Evolutionary conservation across 2,113 vertebrate species (phyloP), one percentile per base, ranked within the genome.

Genomic region (Puntigrus tetrazona): DNA sequence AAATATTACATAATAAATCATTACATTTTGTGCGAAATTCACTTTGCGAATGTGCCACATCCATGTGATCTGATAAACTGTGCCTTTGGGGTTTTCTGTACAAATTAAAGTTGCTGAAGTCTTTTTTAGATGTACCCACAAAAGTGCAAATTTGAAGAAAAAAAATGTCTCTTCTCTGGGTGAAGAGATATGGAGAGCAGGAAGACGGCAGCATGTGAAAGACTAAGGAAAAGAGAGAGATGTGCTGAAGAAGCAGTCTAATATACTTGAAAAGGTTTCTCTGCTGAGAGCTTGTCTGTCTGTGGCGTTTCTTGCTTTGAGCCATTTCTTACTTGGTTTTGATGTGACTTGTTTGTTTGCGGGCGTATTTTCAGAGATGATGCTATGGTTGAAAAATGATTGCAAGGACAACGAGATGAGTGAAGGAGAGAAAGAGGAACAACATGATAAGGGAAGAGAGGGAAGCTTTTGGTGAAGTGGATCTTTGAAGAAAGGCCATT

Each of bases 341-440:
- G 65, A 70, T 70, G 45, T 55, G 59, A 81, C 63, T 16, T 82
- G 65, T 82, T 82, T 82, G 29, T 82, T 70, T 55, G 20, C 63
- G 5, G 25, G 18, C 7, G 0, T 69, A 8, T 70, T 47, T 52
- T 81, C 3, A 34, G 20, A 82, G 45, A 67, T 81, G 27, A 36
- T 50, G 27, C 11, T 81, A 20, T 50, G 29, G 11, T 82, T 70
- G 57, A 45, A 45, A 29, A 38, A 36, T 59, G 38, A 81, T 81
- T 67, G 27, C 13, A 45, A 78, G 45, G 18, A 57, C 47, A 55
- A 36, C 3, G 47, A 18, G 22, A 27, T 43, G 55, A 59, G 16
- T 74, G 70, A 43, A 43, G 22, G 61, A 65, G 22, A 36, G 18
- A 18, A 50, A n/a, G 8, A 55, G 45, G 20, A 50, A 27, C 29